These are phyloP conservation scores for Pteronotus mesoamericanus DNA, from an alignment of 2,797 vertebrate species.

Conservation along the genomic window DNA sequence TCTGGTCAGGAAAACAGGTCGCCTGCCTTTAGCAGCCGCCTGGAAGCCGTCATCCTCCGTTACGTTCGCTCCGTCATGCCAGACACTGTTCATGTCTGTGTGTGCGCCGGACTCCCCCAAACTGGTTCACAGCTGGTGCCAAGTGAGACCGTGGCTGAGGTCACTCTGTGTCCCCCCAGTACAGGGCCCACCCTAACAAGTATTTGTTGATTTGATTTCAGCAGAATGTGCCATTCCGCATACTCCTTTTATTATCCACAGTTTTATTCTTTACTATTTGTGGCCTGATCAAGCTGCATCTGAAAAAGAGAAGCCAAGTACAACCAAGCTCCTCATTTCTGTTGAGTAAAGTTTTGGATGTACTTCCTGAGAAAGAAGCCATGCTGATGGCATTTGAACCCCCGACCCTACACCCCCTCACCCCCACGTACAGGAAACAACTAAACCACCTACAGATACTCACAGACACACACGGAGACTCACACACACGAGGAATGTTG, in stretches of 20 bases:
- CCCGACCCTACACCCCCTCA: rapidly evolving
- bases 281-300: background rate
- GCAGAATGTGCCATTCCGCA: background rate
- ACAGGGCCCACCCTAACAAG: background rate
- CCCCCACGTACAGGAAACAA: background rate
- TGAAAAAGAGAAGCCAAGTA: background rate
- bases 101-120: background rate
- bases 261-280: background rate
- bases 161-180: background rate
- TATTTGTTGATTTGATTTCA: background rate
- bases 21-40: background rate
- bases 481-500: background rate
- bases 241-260: background rate
- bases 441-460: background rate
- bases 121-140: background rate
- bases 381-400: background rate
- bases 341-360: background rate
- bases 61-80: background rate
- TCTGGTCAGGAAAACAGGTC: background rate
- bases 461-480: background rate
- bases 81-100: rapidly evolving
- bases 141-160: background rate
- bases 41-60: background rate
- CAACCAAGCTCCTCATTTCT: background rate
- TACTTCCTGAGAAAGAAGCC: background rate